Base-by-base conservation (phyloP, 2,113 vertebrate species). In the Notechis scutatus region DNA sequence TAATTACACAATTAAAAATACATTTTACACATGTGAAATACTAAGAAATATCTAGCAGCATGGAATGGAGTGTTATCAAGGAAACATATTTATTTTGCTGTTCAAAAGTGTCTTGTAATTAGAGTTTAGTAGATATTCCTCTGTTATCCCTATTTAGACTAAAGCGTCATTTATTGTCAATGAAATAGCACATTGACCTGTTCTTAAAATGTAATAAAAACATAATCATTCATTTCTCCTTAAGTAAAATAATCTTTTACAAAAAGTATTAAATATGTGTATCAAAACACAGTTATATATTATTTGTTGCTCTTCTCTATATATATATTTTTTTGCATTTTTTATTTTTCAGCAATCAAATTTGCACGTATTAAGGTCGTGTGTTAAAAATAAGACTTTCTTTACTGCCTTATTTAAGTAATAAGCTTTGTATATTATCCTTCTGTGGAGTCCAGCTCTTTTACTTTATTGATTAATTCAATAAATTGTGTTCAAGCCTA, bases 171-270 rank as follows among this genome's bases (percentile, higher is more conserved):
- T 96, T 52, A 92, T 95, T 94, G 34, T 87, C 15, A 8, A 14
- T 94, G 90, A 95, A 94, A 93, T 34, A 93, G n/a, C 34, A 92
- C 47, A 85, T 50, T 95, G 88, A 93, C 92, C 39, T 90, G 64
- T 94, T 93, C 93, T 89, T 69, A 52, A 90, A 89, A 85, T 23
- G 6, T 92, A 74, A 42, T 6, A 26, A 15, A 91, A 93, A 93
- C 26, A 2, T 21, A 95, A 93, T 94, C 90, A 94, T 94, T 94
- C 3, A 90, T 24, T 90, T 93, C 91, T 88, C 1, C 24, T 47
- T 52, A 93, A 93, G 29, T 90, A 93, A 96, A 95, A 94, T 95
- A 47, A 52, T 95, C 2, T 85, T 95, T 94, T 92, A 39, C 34
- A 89, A 94, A 94, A 39, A 88, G 92, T 4, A 0, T 29, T 91